Percentiles rank a stretch among this genome's conserved stretches.
phyloP scores from a whole-genome alignment of 2,888 invertebrate species.

The Lymantria monacha region DNA sequence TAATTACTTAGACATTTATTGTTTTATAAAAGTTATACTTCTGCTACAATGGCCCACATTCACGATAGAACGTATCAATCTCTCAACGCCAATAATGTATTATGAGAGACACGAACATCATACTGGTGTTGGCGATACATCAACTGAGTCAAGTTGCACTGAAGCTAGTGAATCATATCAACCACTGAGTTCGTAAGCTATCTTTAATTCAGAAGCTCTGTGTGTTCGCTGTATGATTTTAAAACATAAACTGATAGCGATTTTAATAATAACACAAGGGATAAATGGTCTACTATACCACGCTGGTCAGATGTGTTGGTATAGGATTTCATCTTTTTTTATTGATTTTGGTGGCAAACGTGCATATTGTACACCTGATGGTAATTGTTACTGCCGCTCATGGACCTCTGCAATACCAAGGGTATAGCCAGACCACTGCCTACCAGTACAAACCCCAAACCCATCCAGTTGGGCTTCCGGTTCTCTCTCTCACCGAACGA shows the following conservation, averaged over 20 bases:
- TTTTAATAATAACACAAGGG: background rate
- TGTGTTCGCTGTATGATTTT: constrained; percentile 7
- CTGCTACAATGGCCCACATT: background rate
- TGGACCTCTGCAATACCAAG: too few relatives aligned
- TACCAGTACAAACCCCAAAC: too few relatives aligned
- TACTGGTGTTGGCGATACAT: constrained; percentile 19
- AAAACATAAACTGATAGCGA: constrained; percentile 3
- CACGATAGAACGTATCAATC: constrained; percentile 17
- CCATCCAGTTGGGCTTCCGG: too few relatives aligned
- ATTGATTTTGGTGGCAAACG: too few relatives aligned
- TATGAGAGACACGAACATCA: constrained; percentile 11
- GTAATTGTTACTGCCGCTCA: too few relatives aligned
- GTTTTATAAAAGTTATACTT: background rate
- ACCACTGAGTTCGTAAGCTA: constrained; percentile 49
- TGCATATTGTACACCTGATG: too few relatives aligned
- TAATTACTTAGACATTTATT: background rate
- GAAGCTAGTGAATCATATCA: constrained; percentile 39
- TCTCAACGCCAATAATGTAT: constrained; percentile 27
- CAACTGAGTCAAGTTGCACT: constrained; percentile 35
- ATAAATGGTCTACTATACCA: too few relatives aligned
- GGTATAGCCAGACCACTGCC: too few relatives aligned
- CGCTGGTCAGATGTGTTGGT: too few relatives aligned
- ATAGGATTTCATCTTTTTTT: too few relatives aligned
- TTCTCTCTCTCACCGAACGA: too few relatives aligned
- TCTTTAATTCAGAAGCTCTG: constrained; percentile 66